Percentiles rank a stretch among this genome's conserved stretches.
phyloP scores from a whole-genome alignment of 2,797 vertebrate species.

The Sebastolobus altivelis region DNA sequence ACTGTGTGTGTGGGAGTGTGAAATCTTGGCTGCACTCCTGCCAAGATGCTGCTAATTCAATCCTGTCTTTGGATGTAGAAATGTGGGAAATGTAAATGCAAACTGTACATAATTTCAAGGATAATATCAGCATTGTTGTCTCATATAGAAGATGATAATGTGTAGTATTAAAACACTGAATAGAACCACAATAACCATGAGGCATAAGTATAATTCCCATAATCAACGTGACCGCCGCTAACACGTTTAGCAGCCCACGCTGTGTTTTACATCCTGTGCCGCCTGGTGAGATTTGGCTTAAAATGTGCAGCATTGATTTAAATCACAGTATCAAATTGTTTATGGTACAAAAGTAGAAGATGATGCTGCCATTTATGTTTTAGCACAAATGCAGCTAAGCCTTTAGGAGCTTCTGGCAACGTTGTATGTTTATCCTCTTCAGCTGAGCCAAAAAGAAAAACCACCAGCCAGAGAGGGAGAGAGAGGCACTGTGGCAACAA shows the following conservation, averaged over 20 bases:
- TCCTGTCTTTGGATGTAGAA: not conserved
- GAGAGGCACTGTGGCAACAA: not conserved
- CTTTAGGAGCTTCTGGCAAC: not conserved
- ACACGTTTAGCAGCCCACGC: constrained; percentile 20
- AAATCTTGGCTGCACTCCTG: constrained; percentile 21
- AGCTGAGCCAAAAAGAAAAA: not conserved
- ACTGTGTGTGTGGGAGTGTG: not conserved
- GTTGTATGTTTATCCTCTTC: not conserved
- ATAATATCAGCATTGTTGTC: not conserved
- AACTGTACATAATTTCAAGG: not conserved
- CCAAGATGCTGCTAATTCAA: constrained; percentile 7
- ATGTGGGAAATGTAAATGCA: not conserved
- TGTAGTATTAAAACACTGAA: not conserved
- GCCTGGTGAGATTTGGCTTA: constrained; percentile 4
- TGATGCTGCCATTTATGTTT: constrained; percentile 7
- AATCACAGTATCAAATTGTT: constrained; percentile 20
- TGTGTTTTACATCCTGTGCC: not conserved
- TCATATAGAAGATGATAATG: not conserved
- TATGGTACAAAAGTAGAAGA: not conserved
- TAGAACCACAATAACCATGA: not conserved
- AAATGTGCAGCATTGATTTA: constrained; percentile 14
- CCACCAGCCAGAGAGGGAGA: not conserved
- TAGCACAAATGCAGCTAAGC: constrained; percentile 4
- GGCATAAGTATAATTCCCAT: constrained; percentile 11
- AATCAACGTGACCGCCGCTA: not conserved